phyloP scores from a whole-genome alignment of 2,113 vertebrate species.

The Sceloporus undulatus region DNA sequence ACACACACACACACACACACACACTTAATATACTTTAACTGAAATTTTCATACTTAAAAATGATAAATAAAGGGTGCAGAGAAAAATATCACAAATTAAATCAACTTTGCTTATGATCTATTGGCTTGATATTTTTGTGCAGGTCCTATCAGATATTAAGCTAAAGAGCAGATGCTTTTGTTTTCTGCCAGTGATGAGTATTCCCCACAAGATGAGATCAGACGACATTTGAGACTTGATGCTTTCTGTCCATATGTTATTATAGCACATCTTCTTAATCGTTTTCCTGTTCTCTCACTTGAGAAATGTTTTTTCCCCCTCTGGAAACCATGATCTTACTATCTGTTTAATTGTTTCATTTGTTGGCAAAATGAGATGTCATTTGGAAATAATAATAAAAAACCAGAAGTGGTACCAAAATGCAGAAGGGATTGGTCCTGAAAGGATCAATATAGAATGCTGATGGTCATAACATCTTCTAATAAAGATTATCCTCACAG shows the following conservation, averaged over 20 bases:
- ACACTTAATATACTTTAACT: too few species aligned
- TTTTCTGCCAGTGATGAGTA: constrained; percentile 15
- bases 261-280: constrained; percentile 11
- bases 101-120: constrained; percentile 4
- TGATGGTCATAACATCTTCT: too few species aligned
- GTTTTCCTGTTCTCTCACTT: not conserved
- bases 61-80: not conserved
- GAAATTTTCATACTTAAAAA: not conserved
- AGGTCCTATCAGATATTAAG: constrained; percentile 11
- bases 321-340: not conserved
- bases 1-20: not conserved
- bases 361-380: not conserved
- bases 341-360: constrained; percentile 7
- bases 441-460: too few species aligned
- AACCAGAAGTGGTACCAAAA: not conserved
- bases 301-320: not conserved
- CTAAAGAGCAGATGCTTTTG: constrained; percentile 15
- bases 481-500: too few species aligned
- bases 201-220: constrained; percentile 23
- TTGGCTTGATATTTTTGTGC: constrained; percentile 1
- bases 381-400: constrained; percentile 1
- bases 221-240: constrained; percentile 1
- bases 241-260: constrained; percentile 30
- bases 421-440: not conserved
- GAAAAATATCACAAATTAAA: not conserved